A percentile compares a stretch with the other conserved stretches of the same genome.
These are phyloP conservation scores for Chironomus striatipennis DNA, from an alignment of 1,140 invertebrate genomes.

Conservation along the genomic window DNA sequence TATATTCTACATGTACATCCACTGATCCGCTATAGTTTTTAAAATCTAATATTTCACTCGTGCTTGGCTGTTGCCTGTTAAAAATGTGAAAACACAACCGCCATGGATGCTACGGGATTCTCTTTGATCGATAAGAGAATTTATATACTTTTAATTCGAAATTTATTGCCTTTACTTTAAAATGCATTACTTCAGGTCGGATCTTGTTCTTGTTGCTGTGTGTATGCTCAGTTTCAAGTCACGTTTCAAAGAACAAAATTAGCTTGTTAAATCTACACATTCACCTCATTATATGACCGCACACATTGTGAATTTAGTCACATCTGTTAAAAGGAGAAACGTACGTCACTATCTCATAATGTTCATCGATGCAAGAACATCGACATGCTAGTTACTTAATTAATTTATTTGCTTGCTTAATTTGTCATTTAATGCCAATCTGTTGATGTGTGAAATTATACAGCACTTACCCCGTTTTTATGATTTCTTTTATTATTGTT, in stretches of 20 bases:
- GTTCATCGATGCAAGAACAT: slow-evolving; percentile 1
- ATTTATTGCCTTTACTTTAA: slow-evolving; percentile 3
- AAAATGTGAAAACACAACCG: background rate
- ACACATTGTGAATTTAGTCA: background rate
- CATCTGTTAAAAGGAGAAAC: background rate
- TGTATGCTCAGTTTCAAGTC: background rate
- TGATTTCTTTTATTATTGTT: too few relatives aligned
- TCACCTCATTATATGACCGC: background rate
- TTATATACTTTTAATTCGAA: slow-evolving; percentile 22
- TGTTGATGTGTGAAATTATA: too few relatives aligned
- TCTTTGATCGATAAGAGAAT: slow-evolving; percentile 23
- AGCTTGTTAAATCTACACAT: slow-evolving; percentile 1
- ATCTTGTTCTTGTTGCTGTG: background rate
- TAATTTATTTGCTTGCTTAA: background rate
- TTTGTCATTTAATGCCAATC: background rate
- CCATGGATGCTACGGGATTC: background rate
- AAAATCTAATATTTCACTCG: slow-evolving; percentile 22
- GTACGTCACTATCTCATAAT: background rate
- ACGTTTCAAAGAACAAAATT: slow-evolving; percentile 15
- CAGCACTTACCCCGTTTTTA: too few relatives aligned
- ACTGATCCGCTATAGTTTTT: background rate
- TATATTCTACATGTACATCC: background rate
- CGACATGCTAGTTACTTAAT: background rate
- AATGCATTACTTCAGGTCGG: background rate
- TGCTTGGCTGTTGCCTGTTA: background rate